Percentiles rank a stretch among this genome's conserved stretches.
Evolutionary conservation across 2,888 invertebrate species (phyloP).

Genomic region (Rhagonycha fulva): DNA sequence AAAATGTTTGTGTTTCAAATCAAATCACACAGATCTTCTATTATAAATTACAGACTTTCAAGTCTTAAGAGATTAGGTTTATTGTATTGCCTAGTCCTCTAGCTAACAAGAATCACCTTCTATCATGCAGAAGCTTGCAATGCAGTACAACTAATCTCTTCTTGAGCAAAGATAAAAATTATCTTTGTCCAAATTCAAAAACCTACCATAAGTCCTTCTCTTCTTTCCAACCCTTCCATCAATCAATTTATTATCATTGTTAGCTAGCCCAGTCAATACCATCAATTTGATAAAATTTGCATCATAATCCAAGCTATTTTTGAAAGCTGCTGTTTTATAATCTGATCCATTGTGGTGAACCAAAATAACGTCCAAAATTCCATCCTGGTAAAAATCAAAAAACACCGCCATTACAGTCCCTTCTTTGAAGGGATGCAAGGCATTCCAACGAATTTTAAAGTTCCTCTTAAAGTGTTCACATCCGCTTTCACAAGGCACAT

Average conservation of each 20-base stretch:
- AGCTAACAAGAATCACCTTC: no score
- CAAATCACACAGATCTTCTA: no score
- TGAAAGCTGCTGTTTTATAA: constrained; percentile 76
- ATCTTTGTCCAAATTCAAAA: neutral
- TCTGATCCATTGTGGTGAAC: constrained; percentile 51
- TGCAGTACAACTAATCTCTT: no score
- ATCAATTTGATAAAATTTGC: constrained; percentile 95
- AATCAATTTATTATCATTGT: constrained; percentile 70
- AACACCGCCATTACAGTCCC: constrained; percentile 85
- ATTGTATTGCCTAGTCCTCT: no score
- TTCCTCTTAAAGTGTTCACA: constrained; percentile 73
- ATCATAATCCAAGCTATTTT: constrained; percentile 89
- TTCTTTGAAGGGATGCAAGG: constrained; percentile 70
- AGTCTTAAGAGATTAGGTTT: no score
- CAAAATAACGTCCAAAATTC: constrained; percentile 87
- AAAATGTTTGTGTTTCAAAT: no score
- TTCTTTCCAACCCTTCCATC: constrained; percentile 77
- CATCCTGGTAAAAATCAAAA: constrained; percentile 94
- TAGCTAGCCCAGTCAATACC: constrained; percentile 83
- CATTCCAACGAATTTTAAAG: constrained; percentile 78
- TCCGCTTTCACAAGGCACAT: constrained; percentile 69
- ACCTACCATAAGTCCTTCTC: constrained; percentile 74
- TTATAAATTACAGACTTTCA: no score
- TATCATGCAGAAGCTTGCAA: no score
- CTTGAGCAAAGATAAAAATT: neutral